These are phyloP conservation scores for Rhamphomyia laevipes DNA, from an alignment of 2,888 invertebrate species.

Conservation along the genomic window DNA sequence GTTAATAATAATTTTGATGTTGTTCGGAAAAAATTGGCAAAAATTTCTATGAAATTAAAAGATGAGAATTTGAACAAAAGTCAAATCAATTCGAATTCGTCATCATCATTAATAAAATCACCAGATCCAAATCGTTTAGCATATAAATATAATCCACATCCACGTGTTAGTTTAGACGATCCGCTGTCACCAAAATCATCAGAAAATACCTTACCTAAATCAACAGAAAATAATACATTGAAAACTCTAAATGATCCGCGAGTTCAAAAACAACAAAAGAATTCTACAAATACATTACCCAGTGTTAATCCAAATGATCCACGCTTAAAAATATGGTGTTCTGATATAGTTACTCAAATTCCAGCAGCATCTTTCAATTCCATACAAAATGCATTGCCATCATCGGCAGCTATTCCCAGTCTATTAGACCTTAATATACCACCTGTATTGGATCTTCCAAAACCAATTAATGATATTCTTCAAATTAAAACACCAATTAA, in stretches of 20 bases:
- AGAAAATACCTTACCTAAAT: too few relatives aligned
- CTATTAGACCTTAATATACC: constrained; percentile 5
- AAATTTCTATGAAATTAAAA: constrained; percentile 12
- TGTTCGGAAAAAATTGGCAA: constrained; percentile 22
- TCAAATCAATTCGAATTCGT: constrained; percentile 7
- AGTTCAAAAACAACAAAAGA: constrained; percentile 5
- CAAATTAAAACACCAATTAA: not conserved
- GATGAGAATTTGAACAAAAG: constrained; percentile 1
- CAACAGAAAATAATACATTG: not conserved
- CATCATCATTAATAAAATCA: constrained; percentile 9
- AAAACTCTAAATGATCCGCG: constrained; percentile 12
- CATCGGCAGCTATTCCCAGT: constrained; percentile 9
- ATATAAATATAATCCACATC: constrained; percentile 39
- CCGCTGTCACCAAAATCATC: too few relatives aligned
- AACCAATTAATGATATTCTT: too few relatives aligned
- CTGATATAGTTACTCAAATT: not conserved
- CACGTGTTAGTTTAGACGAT: too few relatives aligned
- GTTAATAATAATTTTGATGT: constrained; percentile 14
- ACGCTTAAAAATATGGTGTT: constrained; percentile 13
- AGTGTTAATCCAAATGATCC: constrained; percentile 19
- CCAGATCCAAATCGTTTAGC: constrained; percentile 26
- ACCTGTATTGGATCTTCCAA: not conserved
- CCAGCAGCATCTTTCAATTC: not conserved
- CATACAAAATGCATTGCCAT: too few relatives aligned
- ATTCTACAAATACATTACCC: constrained; percentile 16